Evolutionary conservation across 2,797 vertebrate genomes (phyloP), one percentile per base, ranked within the genome.

Genomic region (Meda fulgida): DNA sequence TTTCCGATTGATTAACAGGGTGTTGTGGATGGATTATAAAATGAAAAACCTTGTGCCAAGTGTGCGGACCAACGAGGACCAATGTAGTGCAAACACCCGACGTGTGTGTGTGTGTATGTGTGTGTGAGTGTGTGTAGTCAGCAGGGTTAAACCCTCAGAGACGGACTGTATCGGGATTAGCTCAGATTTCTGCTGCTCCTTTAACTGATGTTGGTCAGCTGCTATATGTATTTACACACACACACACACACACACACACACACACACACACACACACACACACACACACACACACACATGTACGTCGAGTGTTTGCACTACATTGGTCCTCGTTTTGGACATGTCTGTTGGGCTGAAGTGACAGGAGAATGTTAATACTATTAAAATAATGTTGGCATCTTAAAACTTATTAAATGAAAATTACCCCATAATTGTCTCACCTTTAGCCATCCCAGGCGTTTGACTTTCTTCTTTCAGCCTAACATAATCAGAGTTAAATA

Each of bases 91-190:
- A n/a, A n/a, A n/a, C n/a, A n/a, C n/a, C n/a, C n/a, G n/a, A n/a
- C n/a, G n/a, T n/a, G 71, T 78, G 31, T 31, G 31, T 31, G 31
- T 31, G 31, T 31, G 31, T 72, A 55, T 84, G 83, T 84, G 83
- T 80, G 83, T 66, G 75, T 51, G 36, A 65, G 66, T 84, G 36
- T 79, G 77, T 79, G 40, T 58, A 36, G 71, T 78, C 72, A 75
- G 75, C 19, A 71, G 84, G 82, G 86, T 79, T 86, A 83, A 89
- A 85, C 71, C 85, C 71, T 85, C 71, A 83, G 86, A 89, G 88
- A 81, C 79, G 43, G 83, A 86, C 81, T 84, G 84, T 87, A 80
- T 86, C 76, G 85, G 82, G 86, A 89, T 89, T 88, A 89, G 76
- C 84, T 89, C 84, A 58, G 79, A 87, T 87, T 89, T 87, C 88